phyloP scores from a whole-genome alignment of 1,140 invertebrate genomes.

The Temnothorax curvispinosus region DNA sequence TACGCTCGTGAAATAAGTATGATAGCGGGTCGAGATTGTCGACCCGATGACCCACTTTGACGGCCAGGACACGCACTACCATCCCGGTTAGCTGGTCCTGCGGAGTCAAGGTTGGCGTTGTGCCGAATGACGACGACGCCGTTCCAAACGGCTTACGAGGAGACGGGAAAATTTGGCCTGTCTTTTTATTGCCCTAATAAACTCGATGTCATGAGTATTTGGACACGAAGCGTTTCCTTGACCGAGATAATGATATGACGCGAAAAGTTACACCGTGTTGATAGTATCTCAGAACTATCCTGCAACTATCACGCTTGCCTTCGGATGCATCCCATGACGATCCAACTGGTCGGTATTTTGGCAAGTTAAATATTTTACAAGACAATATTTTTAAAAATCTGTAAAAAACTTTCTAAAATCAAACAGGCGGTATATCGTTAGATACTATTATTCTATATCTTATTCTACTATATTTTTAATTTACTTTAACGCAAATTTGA shows the following conservation, averaged over 20 bases:
- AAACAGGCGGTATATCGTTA: neutral
- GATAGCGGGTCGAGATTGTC: constrained; percentile 61
- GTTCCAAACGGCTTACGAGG: neutral
- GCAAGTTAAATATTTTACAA: neutral
- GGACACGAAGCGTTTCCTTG: constrained; percentile 20
- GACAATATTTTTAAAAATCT: neutral
- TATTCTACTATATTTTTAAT: neutral
- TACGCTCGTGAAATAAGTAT: constrained; percentile 37
- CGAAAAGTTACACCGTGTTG: constrained; percentile 12
- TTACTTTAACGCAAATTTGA: neutral
- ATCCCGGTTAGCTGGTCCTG: constrained; percentile 52
- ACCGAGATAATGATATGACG: constrained; percentile 44
- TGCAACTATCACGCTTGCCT: neutral
- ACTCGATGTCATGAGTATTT: neutral
- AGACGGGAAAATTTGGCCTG: constrained; percentile 14
- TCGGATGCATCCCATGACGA: neutral
- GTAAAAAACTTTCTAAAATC: too few relatives aligned
- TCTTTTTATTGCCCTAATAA: constrained; percentile 41
- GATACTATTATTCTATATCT: neutral
- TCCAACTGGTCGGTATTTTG: neutral
- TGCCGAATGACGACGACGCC: constrained; percentile 15
- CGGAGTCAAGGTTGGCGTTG: constrained; percentile 37
- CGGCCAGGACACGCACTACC: constrained; percentile 30
- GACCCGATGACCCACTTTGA: constrained; percentile 61
- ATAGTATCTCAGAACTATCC: neutral